These are phyloP conservation scores for Sphecodes monilicornis DNA, from an alignment of 2,888 invertebrate species.

Conservation along the genomic window DNA sequence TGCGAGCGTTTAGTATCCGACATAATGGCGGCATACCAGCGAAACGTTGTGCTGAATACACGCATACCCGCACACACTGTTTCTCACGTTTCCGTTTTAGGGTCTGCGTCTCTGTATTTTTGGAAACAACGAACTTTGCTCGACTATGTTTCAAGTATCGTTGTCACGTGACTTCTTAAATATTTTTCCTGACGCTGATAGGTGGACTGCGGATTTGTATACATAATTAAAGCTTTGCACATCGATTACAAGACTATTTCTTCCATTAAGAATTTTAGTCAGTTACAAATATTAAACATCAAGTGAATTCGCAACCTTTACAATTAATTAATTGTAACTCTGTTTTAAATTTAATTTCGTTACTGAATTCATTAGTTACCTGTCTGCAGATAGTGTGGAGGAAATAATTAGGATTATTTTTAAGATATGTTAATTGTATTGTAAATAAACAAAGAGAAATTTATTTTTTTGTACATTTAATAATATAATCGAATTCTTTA, in stretches of 20 bases:
- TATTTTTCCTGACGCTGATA: neutral
- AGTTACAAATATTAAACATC: neutral
- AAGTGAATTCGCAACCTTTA: too few species aligned
- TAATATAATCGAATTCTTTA: too few species aligned
- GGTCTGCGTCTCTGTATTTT: slow-evolving; percentile 37
- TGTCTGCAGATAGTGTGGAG: too few species aligned
- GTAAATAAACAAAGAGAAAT: too few species aligned
- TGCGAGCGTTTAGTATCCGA: slow-evolving; percentile 60
- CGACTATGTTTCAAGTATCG: slow-evolving; percentile 7
- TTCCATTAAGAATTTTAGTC: neutral
- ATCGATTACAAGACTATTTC: neutral
- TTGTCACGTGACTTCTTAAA: neutral
- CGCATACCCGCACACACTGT: slow-evolving; percentile 21
- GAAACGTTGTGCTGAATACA: slow-evolving; percentile 27
- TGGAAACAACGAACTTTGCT: slow-evolving; percentile 57
- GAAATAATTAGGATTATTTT: too few species aligned
- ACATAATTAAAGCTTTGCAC: neutral
- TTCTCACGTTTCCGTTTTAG: slow-evolving; percentile 53
- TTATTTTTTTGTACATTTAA: too few species aligned
- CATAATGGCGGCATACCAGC: slow-evolving; percentile 47
- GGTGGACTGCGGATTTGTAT: neutral
- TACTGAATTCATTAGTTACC: too few species aligned
- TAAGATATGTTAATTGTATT: too few species aligned
- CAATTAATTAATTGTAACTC: too few species aligned
- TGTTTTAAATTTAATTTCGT: too few species aligned